A percentile compares a stretch with the other conserved stretches of the same genome.
Evolutionary conservation across 2,113 vertebrate genomes (phyloP).

Genomic region (Stercorarius parasiticus): DNA sequence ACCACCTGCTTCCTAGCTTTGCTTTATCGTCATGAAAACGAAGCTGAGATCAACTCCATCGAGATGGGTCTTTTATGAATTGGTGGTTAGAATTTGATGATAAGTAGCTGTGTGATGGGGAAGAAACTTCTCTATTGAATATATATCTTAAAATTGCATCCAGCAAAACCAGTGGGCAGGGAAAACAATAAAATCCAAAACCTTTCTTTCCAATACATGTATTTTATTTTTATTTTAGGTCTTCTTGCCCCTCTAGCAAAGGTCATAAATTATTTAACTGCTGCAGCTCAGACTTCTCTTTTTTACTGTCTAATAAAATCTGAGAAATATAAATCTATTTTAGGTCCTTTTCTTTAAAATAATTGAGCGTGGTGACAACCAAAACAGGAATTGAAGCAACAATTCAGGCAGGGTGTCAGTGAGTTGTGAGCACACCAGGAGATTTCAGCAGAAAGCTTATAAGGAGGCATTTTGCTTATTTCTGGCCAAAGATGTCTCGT

Average conservation of each 20-base stretch:
- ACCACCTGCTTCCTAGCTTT: neutral
- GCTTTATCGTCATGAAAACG: neutral
- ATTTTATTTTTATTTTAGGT: constrained; percentile 52
- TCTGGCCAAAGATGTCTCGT: neutral
- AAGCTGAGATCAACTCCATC: neutral
- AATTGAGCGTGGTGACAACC: constrained; percentile 50
- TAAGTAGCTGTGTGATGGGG: neutral
- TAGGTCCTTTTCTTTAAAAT: constrained; percentile 23
- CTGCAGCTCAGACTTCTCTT: constrained; percentile 19
- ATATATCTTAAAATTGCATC: neutral
- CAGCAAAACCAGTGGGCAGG: constrained; percentile 5
- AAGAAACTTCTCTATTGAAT: neutral
- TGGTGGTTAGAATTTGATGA: neutral
- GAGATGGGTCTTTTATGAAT: neutral
- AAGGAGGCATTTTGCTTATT: neutral
- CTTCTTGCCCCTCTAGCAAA: constrained; percentile 39
- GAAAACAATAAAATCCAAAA: constrained; percentile 1
- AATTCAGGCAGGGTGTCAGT: constrained; percentile 35
- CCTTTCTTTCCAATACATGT: neutral
- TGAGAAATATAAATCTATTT: constrained; percentile 57
- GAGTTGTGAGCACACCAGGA: constrained; percentile 8
- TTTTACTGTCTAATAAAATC: constrained; percentile 61
- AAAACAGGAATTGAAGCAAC: constrained; percentile 59
- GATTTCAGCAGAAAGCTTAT: neutral
- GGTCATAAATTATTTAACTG: constrained; percentile 61